Evolutionary conservation across 2,888 invertebrate species (phyloP), one percentile per base, ranked within the genome.

Genomic region (Drosophila tanythrix): DNA sequence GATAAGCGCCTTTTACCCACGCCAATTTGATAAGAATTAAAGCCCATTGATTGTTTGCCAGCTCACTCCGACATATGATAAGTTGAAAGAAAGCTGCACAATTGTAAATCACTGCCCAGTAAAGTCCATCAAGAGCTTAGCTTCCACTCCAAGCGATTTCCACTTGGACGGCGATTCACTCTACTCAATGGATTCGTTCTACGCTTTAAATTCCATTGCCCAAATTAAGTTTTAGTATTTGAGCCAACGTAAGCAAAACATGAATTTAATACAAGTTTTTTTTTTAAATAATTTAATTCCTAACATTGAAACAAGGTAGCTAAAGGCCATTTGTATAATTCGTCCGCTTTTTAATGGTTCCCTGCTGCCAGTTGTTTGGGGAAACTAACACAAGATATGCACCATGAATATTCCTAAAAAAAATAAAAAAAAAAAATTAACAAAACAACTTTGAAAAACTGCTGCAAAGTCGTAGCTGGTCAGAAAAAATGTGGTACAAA

Each of bases 1-100:
- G 80, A 81, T 81, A 81, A 82, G 80, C 80, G 80, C 80, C 82
- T 81, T 81, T 81, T 56, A 65, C 62, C 70, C 62, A 78, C 65
- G 76, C 70, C 79, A 74, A 79, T 77, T 75, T 81, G 83, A 81
- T 81, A 82, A 82, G 83, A 82, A 80, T 80, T 82, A 74, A 80
- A 77, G 77, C 43, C 74, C 75, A 79, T 68, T 48, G 72, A 77
- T 76, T 59, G 72, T 59, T 76, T 60, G 67, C 36, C 63, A 58
- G 60, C 53, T 18, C 48, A 18, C 36, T 55, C 48, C 38, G 76
- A 82, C 80, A 76, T 82, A 64, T 82, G 76, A 82, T 64, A 58
- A 51, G 60, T 50, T 55, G 31, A 56, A 35, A 59, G 53, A 43
- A 29, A 31, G 55, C 76, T 66, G 77, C 76, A 76, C 76, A 74